These are phyloP conservation scores for Caenorhabditis becei DNA, from an alignment of 2,888 invertebrate species.

Conservation along the genomic window DNA sequence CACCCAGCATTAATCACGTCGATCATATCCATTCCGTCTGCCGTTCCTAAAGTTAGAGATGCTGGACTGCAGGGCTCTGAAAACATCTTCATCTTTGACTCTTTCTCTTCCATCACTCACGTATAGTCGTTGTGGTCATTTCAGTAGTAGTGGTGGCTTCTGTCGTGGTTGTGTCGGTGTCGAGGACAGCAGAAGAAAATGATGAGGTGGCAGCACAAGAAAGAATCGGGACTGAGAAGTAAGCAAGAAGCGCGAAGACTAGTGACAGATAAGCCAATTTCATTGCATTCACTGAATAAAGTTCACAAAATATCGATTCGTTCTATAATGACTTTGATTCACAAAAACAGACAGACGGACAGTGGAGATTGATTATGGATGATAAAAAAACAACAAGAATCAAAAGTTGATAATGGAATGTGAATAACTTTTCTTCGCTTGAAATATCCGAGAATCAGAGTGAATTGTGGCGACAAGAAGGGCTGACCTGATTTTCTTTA, in stretches of 20 bases:
- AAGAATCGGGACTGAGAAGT: not conserved
- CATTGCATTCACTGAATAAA: conserved; percentile 1
- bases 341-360: too few relatives aligned
- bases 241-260: not conserved
- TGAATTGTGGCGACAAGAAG: not conserved
- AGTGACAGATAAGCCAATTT: not conserved
- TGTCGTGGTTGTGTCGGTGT: not conserved
- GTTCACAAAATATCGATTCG: not conserved
- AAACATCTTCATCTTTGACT: not conserved
- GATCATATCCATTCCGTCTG: not conserved
- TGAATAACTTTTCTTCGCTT: not conserved
- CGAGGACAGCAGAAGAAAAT: not conserved
- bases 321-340: not conserved
- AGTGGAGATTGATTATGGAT: not conserved
- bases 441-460: not conserved
- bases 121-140: not conserved
- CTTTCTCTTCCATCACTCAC: not conserved
- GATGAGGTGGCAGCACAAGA: not conserved
- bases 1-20: not conserved
- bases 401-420: not conserved
- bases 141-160: not conserved
- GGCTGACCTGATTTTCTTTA: too few relatives aligned
- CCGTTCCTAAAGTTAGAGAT: not conserved
- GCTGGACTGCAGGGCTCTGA: not conserved
- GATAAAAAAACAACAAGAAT: not conserved